Evolutionary conservation across 2,797 vertebrate species (phyloP).

Genomic region (Aeoliscus strigatus): DNA sequence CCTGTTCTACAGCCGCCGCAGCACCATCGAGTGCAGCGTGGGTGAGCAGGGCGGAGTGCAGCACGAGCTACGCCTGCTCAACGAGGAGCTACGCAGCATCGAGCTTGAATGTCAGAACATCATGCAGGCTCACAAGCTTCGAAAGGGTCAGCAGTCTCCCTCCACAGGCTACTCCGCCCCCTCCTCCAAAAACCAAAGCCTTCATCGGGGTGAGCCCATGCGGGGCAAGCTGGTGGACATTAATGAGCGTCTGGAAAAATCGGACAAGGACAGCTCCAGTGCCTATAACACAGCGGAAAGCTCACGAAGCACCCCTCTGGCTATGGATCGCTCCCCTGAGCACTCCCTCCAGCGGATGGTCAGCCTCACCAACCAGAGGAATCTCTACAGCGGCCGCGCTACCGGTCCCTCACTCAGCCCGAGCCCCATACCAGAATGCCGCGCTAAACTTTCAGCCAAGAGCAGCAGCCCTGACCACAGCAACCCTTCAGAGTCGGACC

Average conservation of each 20-base stretch:
- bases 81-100: conserved; percentile 92
- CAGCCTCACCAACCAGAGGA: conserved; percentile 89
- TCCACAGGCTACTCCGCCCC: conserved; percentile 52
- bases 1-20: conserved; percentile 89
- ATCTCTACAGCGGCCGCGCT: conserved; percentile 77
- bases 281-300: conserved; percentile 97
- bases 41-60: conserved; percentile 81
- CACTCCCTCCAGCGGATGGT: conserved; percentile 88
- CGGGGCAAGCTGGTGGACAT: conserved; percentile 81
- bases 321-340: conserved; percentile 86
- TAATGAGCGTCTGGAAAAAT: conserved; percentile 87
- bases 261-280: conserved; percentile 96
- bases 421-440: conserved; percentile 54
- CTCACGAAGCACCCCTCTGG: conserved; percentile 88
- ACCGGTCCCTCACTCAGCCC: conserved; percentile 46
- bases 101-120: conserved; percentile 96
- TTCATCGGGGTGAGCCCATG: conserved; percentile 66
- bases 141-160: conserved; percentile 76
- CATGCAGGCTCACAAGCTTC: conserved; percentile 90
- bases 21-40: conserved; percentile 86
- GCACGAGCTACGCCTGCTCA: conserved; percentile 90
- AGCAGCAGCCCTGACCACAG: conserved; percentile 75
- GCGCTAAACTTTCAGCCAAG: conserved; percentile 62
- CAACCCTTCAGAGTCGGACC: conserved; percentile 66
- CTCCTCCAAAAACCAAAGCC: conserved; percentile 74